Evolutionary conservation across 2,113 vertebrate species (phyloP), one percentile per base, ranked within the genome.

Genomic region (Columbina picui): DNA sequence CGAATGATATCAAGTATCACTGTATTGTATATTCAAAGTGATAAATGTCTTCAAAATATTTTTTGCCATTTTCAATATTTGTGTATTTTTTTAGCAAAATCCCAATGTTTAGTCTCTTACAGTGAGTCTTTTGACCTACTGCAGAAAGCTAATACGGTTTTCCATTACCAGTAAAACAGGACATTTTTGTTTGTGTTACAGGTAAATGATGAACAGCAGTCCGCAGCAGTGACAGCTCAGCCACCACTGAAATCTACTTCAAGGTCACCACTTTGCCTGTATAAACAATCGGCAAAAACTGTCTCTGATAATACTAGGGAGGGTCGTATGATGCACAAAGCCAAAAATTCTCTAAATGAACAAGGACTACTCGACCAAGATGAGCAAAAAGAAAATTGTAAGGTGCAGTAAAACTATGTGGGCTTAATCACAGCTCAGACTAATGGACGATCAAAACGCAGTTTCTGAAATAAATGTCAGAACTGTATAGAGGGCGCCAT

Each of bases 381-480:
- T 36, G 92, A 98, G n/a, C 95, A 98, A 43, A 97, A 91, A 19
- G 98, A 99, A 71, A 98, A 98, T 76, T 99, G 99, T 59, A 98
- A 97, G 4, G 98, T 99, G 81, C 99, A 99, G 95, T 99, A 91
- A 96, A 83, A 22, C 20, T 63, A 17, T 23, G 15, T 50, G 45
- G 56, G 56, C 7, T 76, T 85, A n/a, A 30, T 71, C n/a, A 52
- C 26, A 80, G 8, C 23, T 68, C 25, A 19, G 34, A 93, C 71
- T 63, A 91, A 52, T 9, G n/a, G 27, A 43, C 5, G 2, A 27
- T 41, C 29, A 81, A 94, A 90, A 87, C 20, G 1, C 13, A 47
- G 27, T 68, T 61, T 77, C n/a, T 84, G 39, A 91, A 71, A 68
- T 59, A 87, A 86, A 5, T 79, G 45, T 52, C 27, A 57, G 57